Base-by-base conservation (phyloP, 2,113 vertebrate species). In the Henicopernis longicauda region DNA sequence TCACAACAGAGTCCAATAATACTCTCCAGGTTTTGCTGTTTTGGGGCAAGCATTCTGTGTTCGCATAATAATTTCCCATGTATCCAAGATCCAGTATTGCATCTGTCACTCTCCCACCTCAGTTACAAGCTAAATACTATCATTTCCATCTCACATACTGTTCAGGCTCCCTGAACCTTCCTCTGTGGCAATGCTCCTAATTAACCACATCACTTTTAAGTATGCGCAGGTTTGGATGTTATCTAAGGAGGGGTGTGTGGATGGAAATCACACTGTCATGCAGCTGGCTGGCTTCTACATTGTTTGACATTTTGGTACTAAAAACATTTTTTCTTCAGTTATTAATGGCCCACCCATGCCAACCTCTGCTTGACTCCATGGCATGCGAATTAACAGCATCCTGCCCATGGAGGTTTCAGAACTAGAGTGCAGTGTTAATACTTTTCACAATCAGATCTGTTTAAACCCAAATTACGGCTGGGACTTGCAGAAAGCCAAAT, bases 1-100 rank as follows among this genome's bases (percentile, higher is more conserved):
- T 96, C 95, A 96, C 95, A 97, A 97, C 96, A 96, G 95, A 97
- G 96, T 83, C 89, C 97, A 92, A 34, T 79, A 94, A 94, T 72
- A 92, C 95, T 86, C 88, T 94, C 88, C 94, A 84, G 92, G 91
- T 91, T 97, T 97, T 95, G 94, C 81, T 95, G 86, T 88, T 94
- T 80, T 59, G 91, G 94, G 91, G 83, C 86, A 94, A 93, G 93
- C 59, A 38, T 82, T 93, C 77, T 52, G 31, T 55, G 27, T 82
- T 58, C 31, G 4, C 52, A 26, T 44, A 78, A 59, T 38, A 8
- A 18, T 85, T 91, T 67, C 87, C 45, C 80, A 29, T 19, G 21
- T 71, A 90, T 36, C 55, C 20, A 18, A 67, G 82, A 95, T 58
- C 74, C 58, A 40, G 16, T 38, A 79, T 77, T 86, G 63, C 82